Conservation (phyloP, 92 coral and sea anemone genomes). For the Porites evermanni region DNA sequence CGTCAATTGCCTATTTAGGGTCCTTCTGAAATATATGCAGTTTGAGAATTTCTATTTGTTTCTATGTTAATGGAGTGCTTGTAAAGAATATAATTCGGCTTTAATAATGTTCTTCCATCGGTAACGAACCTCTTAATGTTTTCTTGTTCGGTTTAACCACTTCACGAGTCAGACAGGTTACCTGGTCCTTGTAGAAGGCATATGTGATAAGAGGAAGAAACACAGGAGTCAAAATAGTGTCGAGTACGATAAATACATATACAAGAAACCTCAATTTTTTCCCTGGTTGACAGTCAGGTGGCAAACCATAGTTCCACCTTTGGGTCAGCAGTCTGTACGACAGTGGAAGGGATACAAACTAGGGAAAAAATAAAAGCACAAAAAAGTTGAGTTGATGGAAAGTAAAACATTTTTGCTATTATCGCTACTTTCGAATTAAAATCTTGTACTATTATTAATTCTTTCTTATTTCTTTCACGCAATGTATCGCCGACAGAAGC, state of each 20-base stretch:
- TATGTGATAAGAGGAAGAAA: slow-evolving; percentile 26
- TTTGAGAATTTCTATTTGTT: no score
- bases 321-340: slow-evolving; percentile 27
- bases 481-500: no score
- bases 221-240: slow-evolving; percentile 30
- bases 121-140: background rate
- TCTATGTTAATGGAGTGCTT: no score
- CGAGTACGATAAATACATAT: slow-evolving; percentile 22
- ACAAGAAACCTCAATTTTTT: slow-evolving; percentile 14
- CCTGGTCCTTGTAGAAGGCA: slow-evolving; percentile 38
- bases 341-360: slow-evolving; percentile 49
- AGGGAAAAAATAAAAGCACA: background rate
- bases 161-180: no score
- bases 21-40: no score
- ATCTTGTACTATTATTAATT: no score
- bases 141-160: background rate
- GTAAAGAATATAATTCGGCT: no score
- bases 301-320: slow-evolving; percentile 49
- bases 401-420: background rate
- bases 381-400: background rate
- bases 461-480: no score
- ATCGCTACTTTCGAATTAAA: no score
- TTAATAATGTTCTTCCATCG: no score
- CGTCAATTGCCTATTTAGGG: no score
- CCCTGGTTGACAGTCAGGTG: slow-evolving; percentile 5